Conservation (phyloP, 92 coral and sea anemone species). For the Metridium senile region DNA sequence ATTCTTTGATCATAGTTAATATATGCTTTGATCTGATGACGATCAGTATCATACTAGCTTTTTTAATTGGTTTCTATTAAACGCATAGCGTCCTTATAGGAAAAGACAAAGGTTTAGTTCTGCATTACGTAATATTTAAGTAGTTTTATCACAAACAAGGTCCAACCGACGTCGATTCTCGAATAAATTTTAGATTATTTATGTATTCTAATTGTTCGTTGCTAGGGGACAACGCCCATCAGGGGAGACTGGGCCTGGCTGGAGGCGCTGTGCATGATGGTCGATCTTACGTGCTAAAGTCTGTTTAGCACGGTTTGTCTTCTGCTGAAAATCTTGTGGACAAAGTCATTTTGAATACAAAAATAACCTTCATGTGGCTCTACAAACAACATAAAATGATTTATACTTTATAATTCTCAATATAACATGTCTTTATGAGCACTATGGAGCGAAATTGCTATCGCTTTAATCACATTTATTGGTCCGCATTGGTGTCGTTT, state of each 20-base stretch:
- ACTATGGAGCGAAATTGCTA: constrained; percentile 49
- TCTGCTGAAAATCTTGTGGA: constrained; percentile 14
- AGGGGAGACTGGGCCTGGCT: constrained; percentile 53
- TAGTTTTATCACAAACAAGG: neutral
- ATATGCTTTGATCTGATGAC: too few relatives aligned
- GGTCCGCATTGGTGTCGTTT: constrained; percentile 33
- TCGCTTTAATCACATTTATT: constrained; percentile 32
- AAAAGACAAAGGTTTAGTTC: too few relatives aligned
- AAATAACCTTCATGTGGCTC: constrained; percentile 41
- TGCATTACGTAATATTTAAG: neutral
- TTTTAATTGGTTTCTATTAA: too few relatives aligned
- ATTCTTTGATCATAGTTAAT: too few relatives aligned
- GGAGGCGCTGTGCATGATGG: constrained; percentile 69
- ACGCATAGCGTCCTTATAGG: too few relatives aligned
- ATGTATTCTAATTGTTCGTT: constrained; percentile 30
- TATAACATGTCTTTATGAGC: constrained; percentile 41
- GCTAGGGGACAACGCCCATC: constrained; percentile 97
- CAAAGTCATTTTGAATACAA: constrained; percentile 11
- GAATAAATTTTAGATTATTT: neutral
- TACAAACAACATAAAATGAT: constrained; percentile 6
- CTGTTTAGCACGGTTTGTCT: constrained; percentile 37
- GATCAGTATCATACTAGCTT: too few relatives aligned
- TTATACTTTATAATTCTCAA: neutral
- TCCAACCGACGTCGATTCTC: neutral
- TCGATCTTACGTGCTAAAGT: constrained; percentile 73